A percentile compares a stretch with the other conserved stretches of the same genome.
Conservation (phyloP, 2,888 invertebrate genomes). For the Lepidochrysops patricia region DNA sequence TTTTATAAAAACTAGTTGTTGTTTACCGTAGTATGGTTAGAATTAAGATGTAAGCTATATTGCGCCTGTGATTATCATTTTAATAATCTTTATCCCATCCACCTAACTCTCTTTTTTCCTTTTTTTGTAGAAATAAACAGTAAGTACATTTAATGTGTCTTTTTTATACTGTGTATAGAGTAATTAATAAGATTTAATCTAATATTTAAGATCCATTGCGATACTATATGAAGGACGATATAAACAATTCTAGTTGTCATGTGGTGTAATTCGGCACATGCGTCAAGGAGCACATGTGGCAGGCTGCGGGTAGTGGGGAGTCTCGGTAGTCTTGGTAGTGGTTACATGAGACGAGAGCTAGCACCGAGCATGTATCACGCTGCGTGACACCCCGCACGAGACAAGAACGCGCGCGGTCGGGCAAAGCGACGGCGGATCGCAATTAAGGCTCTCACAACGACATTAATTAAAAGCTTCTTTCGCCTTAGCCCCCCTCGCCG, state of each 20-base stretch:
- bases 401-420: slow-evolving; percentile 14
- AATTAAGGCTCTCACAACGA: slow-evolving; percentile 57
- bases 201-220: background rate
- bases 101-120: no score
- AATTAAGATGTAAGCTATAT: no score
- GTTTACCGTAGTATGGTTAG: no score
- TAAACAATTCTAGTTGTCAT: background rate
- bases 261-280: background rate
- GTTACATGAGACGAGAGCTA: background rate
- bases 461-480: slow-evolving; percentile 62
- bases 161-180: no score
- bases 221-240: background rate
- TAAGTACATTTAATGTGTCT: no score
- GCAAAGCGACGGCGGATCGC: slow-evolving; percentile 50
- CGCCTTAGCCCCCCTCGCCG: slow-evolving; percentile 23
- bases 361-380: background rate
- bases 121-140: no score
- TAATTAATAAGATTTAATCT: no score
- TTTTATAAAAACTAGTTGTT: no score
- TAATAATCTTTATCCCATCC: no score
- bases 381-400: background rate
- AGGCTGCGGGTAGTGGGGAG: background rate
- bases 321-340: no score
- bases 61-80: no score
- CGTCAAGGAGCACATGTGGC: background rate